Base-by-base conservation (phyloP, 1,140 invertebrate genomes). In the Hyles euphorbiae region DNA sequence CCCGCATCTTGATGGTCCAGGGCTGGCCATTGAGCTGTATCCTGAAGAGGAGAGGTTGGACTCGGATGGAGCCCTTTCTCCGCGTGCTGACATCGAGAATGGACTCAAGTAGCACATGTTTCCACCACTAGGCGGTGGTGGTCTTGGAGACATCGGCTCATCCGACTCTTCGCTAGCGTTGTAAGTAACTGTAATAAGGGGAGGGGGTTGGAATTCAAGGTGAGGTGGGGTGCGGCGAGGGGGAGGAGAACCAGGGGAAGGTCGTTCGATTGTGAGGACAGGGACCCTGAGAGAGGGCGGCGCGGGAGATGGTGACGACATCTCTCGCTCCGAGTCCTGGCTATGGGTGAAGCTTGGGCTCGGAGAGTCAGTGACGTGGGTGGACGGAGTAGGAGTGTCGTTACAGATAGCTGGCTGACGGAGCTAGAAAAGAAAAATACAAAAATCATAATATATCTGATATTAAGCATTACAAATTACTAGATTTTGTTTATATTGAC, bases 11-110 rank as follows among this genome's bases (percentile, higher is more conserved):
- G 94, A 95, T 2, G 94, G 93, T 2, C 94, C 94, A 0, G 94
- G 94, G 83, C 93, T 94, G 2, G 94, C 94, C 92, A 95, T 95
- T 3, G 94, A 95, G 61, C 93, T 94, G 72, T 96, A 96, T n/a
- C 95, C 95, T 1, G 94, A 95, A 7, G 94, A 95, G 60, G 94
- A 95, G 22, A 96, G 81, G 81, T 96, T 96, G 0, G 94, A 95
- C 81, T 95, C 94, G 1, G 94, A 95, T 10, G 94, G 93, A 10
- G 93, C 93, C 68, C 94, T 89, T 68, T 94, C 93, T 8, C 92
- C 90, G 65, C 92, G 81, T 7, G 91, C 90, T 33, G 92, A 91
- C 89, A 94, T 93, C 1, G 93, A 93, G 73, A 95, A 95, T 5
- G 94, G 94, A 77, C 93, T 94, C 40, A 96, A 78, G 74, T 95